These are phyloP conservation scores for Caenorhabditis parvicauda DNA, from an alignment of 2,888 invertebrate species.

Conservation along the genomic window DNA sequence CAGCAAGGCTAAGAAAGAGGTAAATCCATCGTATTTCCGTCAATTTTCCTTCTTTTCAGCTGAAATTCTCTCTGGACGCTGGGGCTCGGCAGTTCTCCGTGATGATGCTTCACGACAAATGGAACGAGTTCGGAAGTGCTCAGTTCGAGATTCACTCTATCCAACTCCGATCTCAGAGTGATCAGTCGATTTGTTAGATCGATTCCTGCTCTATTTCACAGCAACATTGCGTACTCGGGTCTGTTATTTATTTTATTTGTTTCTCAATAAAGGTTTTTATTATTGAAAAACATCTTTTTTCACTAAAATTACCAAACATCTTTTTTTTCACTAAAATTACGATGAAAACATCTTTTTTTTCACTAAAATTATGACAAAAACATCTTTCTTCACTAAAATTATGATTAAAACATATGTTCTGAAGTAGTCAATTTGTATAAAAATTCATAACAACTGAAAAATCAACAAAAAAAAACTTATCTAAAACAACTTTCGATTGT, in stretches of 20 bases:
- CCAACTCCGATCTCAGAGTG: conserved; percentile 27
- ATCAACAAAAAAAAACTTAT: too few relatives aligned
- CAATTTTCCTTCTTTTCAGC: neutral
- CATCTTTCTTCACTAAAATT: neutral
- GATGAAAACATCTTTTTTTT: neutral
- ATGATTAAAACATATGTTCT: neutral
- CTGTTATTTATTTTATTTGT: neutral
- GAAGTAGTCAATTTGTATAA: too few relatives aligned
- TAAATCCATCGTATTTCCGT: neutral
- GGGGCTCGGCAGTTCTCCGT: conserved; percentile 47
- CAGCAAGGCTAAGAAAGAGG: conserved; percentile 16
- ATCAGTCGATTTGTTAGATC: conserved; percentile 27
- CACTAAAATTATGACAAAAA: neutral
- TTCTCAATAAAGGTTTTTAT: neutral
- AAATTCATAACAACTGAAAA: too few relatives aligned
- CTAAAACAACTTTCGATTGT: too few relatives aligned
- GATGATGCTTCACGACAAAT: conserved; percentile 54
- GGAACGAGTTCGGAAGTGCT: conserved; percentile 40
- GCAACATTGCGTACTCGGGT: neutral
- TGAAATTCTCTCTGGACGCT: conserved; percentile 35
- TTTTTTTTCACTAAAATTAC: neutral
- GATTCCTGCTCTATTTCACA: neutral
- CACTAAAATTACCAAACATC: neutral
- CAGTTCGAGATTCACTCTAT: conserved; percentile 33
- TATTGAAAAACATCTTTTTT: neutral